phyloP scores from a whole-genome alignment of 2,888 invertebrate species.

The Papilio gigon region DNA sequence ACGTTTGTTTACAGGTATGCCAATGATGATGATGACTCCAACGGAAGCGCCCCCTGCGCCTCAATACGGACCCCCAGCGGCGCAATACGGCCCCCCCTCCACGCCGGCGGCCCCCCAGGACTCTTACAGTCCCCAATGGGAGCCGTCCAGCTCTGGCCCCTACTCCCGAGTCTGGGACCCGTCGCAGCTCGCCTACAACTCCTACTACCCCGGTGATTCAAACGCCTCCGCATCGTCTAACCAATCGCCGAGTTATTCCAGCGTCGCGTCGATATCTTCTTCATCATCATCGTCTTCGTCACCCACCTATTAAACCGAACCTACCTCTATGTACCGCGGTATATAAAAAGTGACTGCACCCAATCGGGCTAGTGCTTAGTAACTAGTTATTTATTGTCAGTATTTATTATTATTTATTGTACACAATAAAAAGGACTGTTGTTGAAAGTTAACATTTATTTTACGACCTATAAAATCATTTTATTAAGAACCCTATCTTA shows the following conservation, averaged over 20 bases:
- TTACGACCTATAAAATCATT: slow-evolving; percentile 12
- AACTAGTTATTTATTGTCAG: slow-evolving; percentile 72
- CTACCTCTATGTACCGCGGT: slow-evolving; percentile 52
- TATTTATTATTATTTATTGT: slow-evolving; percentile 79
- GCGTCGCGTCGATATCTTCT: slow-evolving; percentile 76
- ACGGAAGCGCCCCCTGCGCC: slow-evolving; percentile 84
- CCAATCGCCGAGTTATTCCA: slow-evolving; percentile 77
- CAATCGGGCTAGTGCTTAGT: slow-evolving; percentile 70
- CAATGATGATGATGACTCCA: slow-evolving; percentile 87
- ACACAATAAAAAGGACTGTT: slow-evolving; percentile 75
- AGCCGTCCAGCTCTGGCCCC: slow-evolving; percentile 87
- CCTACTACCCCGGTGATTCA: slow-evolving; percentile 86
- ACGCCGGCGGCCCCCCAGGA: slow-evolving; percentile 85
- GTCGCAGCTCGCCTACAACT: slow-evolving; percentile 86
- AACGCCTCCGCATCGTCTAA: slow-evolving; percentile 82
- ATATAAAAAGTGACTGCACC: slow-evolving; percentile 52
- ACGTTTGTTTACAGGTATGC: slow-evolving; percentile 82
- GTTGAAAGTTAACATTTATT: slow-evolving; percentile 45
- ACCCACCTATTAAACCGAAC: slow-evolving; percentile 63
- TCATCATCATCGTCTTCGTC: slow-evolving; percentile 60
- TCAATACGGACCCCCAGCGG: slow-evolving; percentile 87
- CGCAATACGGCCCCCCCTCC: slow-evolving; percentile 79
- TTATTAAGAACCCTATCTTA: not conserved
- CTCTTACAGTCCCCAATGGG: slow-evolving; percentile 89
- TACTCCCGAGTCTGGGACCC: slow-evolving; percentile 91